Evolutionary conservation across 2,797 vertebrate species (phyloP), one percentile per base, ranked within the genome.

Genomic region (Graptemys geographica): DNA sequence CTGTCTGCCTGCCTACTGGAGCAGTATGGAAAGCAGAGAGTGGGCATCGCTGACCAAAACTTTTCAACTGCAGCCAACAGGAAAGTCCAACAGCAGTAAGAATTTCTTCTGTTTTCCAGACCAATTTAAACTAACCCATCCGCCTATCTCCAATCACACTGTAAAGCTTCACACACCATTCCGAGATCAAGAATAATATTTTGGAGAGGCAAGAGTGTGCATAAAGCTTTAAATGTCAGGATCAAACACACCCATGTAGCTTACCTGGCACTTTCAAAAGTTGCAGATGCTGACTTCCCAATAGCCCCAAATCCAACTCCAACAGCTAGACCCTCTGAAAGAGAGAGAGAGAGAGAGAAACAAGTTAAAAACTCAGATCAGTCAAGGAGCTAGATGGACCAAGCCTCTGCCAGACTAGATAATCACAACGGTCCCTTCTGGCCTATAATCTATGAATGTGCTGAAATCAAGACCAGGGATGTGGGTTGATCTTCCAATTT

Each of bases 251-350:
- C 23, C 0, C 0, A 0, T 0, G 5, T 3, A 3, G 19, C 99
- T 98, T 97, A 99, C 99, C 99, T 99, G 97, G 99, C 99, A 0
- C 99, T 99, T 84, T 99, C 99, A 86, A 99, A 99, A 1, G 99
- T 99, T 2, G 99, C 99, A 25, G 99, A 99, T 0, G 98, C 55
- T 0, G 99, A 99, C 98, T 99, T 99, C 37, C 99, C 99, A 6
- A 99, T 16, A 5, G 99, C 99, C 69, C 99, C 99, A 0, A 99
- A 99, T 72, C 98, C 99, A 59, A 99, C 99, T 6, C 99, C 99
- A 18, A 99, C 99, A 11, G 99, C 99, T 88, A 99, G 97, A 33
- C 99, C 99, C 99, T 99, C 99, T 99, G 98, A 37, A 98, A 98
- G 0, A 92, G 90, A 95, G 94, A 87, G 78, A 8, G 55, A 87